Conservation (phyloP, 2,113 vertebrate species). For the Falco punctatus region DNA sequence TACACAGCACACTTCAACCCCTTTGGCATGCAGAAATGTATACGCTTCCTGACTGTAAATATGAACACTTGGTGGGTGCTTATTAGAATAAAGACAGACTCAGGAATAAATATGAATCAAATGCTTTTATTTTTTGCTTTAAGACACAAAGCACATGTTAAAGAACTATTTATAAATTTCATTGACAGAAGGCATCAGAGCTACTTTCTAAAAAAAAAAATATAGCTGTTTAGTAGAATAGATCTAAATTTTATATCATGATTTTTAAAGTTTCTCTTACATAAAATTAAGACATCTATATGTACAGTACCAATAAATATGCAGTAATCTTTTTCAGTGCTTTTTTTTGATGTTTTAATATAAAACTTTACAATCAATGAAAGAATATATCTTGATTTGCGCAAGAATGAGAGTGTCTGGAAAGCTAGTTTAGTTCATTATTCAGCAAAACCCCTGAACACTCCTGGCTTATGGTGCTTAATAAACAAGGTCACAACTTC, state of each 20-base stretch:
- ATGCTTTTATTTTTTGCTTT: background rate
- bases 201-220: background rate
- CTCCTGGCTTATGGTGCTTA: background rate
- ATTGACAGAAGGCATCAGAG: background rate
- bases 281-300: constrained; percentile 5
- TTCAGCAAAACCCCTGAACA: background rate
- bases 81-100: background rate
- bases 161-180: background rate
- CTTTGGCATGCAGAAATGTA: background rate
- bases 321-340: constrained; percentile 33
- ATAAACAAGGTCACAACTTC: background rate
- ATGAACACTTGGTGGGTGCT: background rate
- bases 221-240: background rate
- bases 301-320: constrained; percentile 56
- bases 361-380: constrained; percentile 23
- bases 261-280: background rate
- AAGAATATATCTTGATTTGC: background rate
- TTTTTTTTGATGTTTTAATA: constrained; percentile 34
- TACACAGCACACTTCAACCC: too few species aligned
- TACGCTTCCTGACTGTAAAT: background rate
- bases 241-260: background rate
- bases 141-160: background rate
- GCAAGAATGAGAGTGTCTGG: background rate
- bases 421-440: background rate
- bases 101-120: background rate